Percentiles rank a stretch among this genome's conserved stretches.
Conservation (phyloP, 2,113 vertebrate genomes). For the Butorides virescens region DNA sequence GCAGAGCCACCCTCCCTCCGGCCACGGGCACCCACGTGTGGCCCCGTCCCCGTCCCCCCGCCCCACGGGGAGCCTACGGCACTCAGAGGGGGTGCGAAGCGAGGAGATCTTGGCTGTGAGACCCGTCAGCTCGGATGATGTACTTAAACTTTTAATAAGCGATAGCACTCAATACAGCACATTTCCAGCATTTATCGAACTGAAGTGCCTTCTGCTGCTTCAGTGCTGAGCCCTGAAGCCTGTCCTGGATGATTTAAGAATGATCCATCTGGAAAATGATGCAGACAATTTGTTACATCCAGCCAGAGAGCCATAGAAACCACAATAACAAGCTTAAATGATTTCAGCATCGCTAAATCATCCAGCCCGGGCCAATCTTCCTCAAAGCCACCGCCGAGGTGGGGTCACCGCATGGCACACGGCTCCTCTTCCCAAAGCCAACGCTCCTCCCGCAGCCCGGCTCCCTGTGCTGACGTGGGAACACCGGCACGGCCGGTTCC, state of each 20-base stretch:
- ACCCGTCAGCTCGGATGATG: neutral
- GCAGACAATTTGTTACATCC: conserved; percentile 55
- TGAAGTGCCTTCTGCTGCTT: neutral
- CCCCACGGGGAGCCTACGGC: neutral
- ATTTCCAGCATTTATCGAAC: conserved; percentile 39
- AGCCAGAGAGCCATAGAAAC: conserved; percentile 62
- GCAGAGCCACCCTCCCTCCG: neutral
- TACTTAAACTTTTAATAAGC: conserved; percentile 42
- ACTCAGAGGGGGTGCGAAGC: neutral
- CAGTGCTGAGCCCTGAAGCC: conserved; percentile 17
- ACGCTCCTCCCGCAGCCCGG: neutral
- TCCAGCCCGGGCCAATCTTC: neutral
- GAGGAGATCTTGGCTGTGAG: neutral
- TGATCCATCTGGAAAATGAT: conserved; percentile 63
- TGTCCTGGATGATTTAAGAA: conserved; percentile 57
- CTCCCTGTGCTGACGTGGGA: neutral
- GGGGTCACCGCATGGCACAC: neutral
- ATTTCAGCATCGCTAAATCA: conserved; percentile 53
- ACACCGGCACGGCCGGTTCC: accelerated
- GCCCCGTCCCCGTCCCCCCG: neutral
- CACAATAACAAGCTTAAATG: conserved; percentile 47
- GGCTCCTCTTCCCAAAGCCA: neutral
- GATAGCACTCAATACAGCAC: neutral
- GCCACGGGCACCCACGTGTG: accelerated
- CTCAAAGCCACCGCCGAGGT: neutral